Evolutionary conservation across 2,888 invertebrate genomes (phyloP), one percentile per base, ranked within the genome.

Genomic region (Tenthredo scrophulariae): DNA sequence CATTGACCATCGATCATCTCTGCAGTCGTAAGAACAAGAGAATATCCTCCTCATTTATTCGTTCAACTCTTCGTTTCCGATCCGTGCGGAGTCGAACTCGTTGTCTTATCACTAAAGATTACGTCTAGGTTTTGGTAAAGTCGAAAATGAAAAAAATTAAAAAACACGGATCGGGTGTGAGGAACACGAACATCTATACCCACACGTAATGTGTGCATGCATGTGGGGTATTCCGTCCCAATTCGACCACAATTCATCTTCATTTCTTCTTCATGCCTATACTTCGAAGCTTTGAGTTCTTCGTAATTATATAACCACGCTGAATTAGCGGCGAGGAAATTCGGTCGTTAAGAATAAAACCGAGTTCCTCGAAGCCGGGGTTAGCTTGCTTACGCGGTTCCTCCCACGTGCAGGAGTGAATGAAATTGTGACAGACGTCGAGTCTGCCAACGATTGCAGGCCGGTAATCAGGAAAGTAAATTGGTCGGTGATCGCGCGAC

Each of bases 351-450:
- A 74, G n/a, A 18, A 18, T 74, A 43, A 74, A 40, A 40, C 72
- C 13, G 40, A 80, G 62, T 80, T 80, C 62, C 37, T 62, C 26
- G 58, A 58, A 80, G 29, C 40, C 62, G 37, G 62, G 18, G 77
- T 50, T 54, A 33, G 37, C 22, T 29, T 50, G 50, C 67, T 43
- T 46, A 67, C 83, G 43, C 22, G 54, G 33, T 62, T 62, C 70
- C 83, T 67, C 83, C 83, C 83, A 83, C 83, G 83, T 33, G 67
- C 37, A 15, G 40, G 72, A 75, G 74, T 85, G 80, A 85, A 85
- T 80, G 85, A 85, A 82, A 80, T 67, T 85, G 85, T 85, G 79
- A 85, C 67, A 79, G 85, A 85, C 85, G 79, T 43, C 26, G 29
- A 46, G 85, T 85, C 85, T 85, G 85, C 79, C 80, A 80, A 82